Evolutionary conservation across 2,113 vertebrate genomes (phyloP).

Genomic region (Calyptommatus sinebrachiatus): DNA sequence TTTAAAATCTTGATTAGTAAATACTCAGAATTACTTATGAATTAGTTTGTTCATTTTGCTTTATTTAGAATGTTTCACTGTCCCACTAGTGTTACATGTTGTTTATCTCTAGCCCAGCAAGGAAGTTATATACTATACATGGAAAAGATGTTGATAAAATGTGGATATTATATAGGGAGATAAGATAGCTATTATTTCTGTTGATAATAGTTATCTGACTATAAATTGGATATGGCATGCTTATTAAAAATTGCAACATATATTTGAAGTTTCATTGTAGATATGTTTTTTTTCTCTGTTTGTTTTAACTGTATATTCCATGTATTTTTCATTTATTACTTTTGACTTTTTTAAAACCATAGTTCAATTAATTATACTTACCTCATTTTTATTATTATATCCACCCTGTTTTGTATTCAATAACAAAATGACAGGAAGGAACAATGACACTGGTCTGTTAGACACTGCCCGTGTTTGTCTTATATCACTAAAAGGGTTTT

Average conservation of each 20-base stretch:
- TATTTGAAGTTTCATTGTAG: background rate
- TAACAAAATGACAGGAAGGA: background rate
- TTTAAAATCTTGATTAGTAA: slow-evolving; percentile 5
- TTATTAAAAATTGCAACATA: background rate
- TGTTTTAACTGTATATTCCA: background rate
- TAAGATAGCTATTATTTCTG: slow-evolving; percentile 11
- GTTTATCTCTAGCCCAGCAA: background rate
- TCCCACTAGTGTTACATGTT: background rate
- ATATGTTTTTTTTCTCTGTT: background rate
- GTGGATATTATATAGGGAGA: slow-evolving; percentile 6
- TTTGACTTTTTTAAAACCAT: background rate
- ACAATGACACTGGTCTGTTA: background rate
- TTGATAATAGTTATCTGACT: background rate
- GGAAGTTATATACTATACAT: background rate
- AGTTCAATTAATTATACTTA: background rate
- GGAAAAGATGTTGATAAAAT: background rate
- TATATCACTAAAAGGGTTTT: background rate
- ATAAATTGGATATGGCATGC: background rate
- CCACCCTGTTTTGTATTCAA: background rate
- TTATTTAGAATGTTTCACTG: slow-evolving; percentile 8
- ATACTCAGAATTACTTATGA: slow-evolving; percentile 9
- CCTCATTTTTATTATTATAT: background rate
- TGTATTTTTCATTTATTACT: background rate
- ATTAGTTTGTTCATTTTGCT: background rate
- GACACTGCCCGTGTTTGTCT: background rate